Percentiles rank a stretch among this genome's conserved stretches.
These are phyloP conservation scores for Zhuqinia jingwanae DNA, from an alignment of 2,888 invertebrate species.

Conservation along the genomic window DNA sequence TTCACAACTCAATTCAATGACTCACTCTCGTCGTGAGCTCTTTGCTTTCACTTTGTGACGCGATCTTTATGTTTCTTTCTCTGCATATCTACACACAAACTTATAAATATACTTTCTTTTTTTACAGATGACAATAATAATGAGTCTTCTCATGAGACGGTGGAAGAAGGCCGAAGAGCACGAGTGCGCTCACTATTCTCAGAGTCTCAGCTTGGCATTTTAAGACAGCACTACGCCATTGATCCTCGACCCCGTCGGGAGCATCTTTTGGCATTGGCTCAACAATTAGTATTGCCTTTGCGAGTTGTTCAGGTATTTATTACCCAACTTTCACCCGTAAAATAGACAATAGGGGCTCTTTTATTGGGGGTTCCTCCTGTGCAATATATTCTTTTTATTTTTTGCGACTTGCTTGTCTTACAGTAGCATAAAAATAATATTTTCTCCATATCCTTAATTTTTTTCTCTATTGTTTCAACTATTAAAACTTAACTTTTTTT, in stretches of 20 bases:
- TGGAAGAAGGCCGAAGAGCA: slow-evolving; percentile 79
- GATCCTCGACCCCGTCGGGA: slow-evolving; percentile 97
- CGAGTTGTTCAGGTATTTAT: slow-evolving; percentile 83
- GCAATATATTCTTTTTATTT: slow-evolving; percentile 52
- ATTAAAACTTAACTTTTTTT: not conserved
- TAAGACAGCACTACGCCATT: slow-evolving; percentile 93
- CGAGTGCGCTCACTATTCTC: slow-evolving; percentile 95
- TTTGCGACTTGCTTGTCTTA: slow-evolving; percentile 7
- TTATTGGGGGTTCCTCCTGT: slow-evolving; percentile 66
- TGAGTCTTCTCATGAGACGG: slow-evolving; percentile 75
- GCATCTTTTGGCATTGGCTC: slow-evolving; percentile 94
- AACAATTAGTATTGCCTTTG: slow-evolving; percentile 85
- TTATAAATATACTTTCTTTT: not conserved
- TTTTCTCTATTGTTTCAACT: not conserved
- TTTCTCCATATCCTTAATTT: slow-evolving; percentile 1
- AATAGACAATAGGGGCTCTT: slow-evolving; percentile 72
- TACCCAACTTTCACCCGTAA: slow-evolving; percentile 70
- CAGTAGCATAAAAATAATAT: slow-evolving; percentile 23
- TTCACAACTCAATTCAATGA: too few relatives aligned
- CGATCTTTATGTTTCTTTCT: slow-evolving; percentile 51
- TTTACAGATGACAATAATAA: slow-evolving; percentile 75
- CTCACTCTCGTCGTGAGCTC: not conserved
- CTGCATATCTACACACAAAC: not conserved
- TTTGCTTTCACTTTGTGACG: slow-evolving; percentile 44
- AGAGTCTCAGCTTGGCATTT: slow-evolving; percentile 94